Conservation (phyloP, 2,888 invertebrate species). For the Exephanes ischioxanthus region DNA sequence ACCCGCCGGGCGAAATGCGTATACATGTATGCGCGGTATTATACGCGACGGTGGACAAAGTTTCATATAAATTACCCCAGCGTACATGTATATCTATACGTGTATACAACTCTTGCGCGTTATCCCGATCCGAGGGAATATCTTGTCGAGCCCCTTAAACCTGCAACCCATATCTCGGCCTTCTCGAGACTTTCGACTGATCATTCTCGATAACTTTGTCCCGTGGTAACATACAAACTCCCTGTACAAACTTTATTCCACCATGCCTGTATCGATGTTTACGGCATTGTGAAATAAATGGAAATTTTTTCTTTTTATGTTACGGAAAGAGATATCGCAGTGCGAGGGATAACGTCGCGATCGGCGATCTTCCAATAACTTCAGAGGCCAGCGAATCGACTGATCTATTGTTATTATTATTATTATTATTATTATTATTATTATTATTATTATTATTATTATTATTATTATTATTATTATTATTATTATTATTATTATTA, state of each 20-base stretch:
- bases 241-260: neutral
- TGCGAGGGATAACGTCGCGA: neutral
- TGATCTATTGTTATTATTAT: neutral
- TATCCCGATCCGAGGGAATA: slow-evolving; percentile 7
- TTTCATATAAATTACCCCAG: slow-evolving; percentile 38
- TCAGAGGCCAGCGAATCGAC: neutral
- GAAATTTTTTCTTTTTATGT: neutral
- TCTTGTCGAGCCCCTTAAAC: slow-evolving; percentile 7
- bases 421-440: too few species aligned
- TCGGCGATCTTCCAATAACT: neutral
- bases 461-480: too few species aligned
- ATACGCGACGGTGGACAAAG: slow-evolving; percentile 32
- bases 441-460: too few species aligned
- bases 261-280: neutral
- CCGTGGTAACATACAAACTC: neutral
- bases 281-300: neutral
- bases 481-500: too few species aligned
- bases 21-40: slow-evolving; percentile 39
- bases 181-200: neutral
- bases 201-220: slow-evolving; percentile 6
- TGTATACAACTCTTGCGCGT: slow-evolving; percentile 1
- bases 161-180: neutral
- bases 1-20: slow-evolving; percentile 30
- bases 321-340: neutral
- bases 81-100: neutral